These are phyloP conservation scores for Melikaiella ostensackeni DNA, from an alignment of 2,888 invertebrate species.

Conservation along the genomic window DNA sequence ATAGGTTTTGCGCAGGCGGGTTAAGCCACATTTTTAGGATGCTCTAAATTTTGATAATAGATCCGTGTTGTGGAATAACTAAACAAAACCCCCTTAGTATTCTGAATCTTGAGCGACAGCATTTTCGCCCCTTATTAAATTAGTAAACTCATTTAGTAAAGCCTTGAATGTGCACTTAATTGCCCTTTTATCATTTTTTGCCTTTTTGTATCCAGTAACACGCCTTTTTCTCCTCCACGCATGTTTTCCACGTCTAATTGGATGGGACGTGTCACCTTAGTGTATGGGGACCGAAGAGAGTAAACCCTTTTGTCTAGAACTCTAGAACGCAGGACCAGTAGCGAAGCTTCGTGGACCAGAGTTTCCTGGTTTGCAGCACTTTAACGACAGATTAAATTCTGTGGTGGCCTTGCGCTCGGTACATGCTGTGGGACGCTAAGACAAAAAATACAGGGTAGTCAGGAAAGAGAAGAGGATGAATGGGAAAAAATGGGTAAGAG, in stretches of 20 bases:
- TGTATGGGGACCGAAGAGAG: conserved; percentile 56
- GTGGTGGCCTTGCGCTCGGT: conserved; percentile 62
- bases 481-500: conserved; percentile 52
- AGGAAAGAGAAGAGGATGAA: conserved; percentile 32
- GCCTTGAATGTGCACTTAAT: background rate
- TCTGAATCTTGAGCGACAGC: background rate
- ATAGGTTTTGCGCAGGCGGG: no score
- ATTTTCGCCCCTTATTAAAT: background rate
- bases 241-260: background rate
- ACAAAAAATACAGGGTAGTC: conserved; percentile 64
- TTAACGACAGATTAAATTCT: conserved; percentile 72
- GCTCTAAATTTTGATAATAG: background rate
- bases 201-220: background rate
- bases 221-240: background rate
- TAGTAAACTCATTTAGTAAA: background rate
- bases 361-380: conserved; percentile 70
- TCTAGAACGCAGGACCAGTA: conserved; percentile 72
- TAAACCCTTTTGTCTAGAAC: conserved; percentile 75
- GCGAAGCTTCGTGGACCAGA: conserved; percentile 57
- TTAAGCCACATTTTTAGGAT: no score
- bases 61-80: background rate
- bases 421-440: conserved; percentile 59
- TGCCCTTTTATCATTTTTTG: conserved; percentile 1
- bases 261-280: background rate
- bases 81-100: background rate